Conservation (phyloP, 2,888 invertebrate genomes). For the Papilio protenor region DNA sequence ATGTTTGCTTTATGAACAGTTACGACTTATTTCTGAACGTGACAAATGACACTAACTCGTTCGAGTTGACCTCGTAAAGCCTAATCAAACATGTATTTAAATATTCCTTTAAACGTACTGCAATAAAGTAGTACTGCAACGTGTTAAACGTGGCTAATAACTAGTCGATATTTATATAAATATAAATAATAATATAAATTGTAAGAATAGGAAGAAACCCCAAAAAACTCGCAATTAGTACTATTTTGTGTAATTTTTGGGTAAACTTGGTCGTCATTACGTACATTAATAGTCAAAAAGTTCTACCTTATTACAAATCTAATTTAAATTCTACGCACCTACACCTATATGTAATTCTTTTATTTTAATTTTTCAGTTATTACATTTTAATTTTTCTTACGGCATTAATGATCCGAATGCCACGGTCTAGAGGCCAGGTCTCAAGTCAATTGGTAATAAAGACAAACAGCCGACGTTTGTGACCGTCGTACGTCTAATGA, state of each 20-base stretch:
- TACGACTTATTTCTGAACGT: constrained; percentile 29
- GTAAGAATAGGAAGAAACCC: neutral
- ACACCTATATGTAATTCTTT: neutral
- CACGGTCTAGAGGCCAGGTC: constrained; percentile 61
- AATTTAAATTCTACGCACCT: neutral
- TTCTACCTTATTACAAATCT: neutral
- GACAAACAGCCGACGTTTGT: constrained; percentile 64
- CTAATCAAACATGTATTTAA: constrained; percentile 19
- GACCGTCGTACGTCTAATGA: constrained; percentile 66
- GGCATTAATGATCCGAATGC: constrained; percentile 1
- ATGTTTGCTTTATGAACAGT: constrained; percentile 18
- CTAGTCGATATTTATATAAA: neutral
- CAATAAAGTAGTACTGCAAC: neutral
- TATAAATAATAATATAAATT: neutral
- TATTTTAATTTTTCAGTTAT: neutral
- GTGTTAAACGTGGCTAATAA: neutral
- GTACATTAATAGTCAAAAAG: neutral
- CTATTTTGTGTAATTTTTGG: neutral
- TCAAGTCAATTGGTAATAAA: constrained; percentile 80
- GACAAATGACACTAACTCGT: constrained; percentile 16
- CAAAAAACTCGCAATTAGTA: neutral
- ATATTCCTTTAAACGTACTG: neutral
- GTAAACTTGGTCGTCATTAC: neutral
- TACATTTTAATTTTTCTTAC: constrained; percentile 15
- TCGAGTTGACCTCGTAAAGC: constrained; percentile 19